These are phyloP conservation scores for Aphodius granarius DNA, from an alignment of 2,888 invertebrate genomes.

Conservation along the genomic window DNA sequence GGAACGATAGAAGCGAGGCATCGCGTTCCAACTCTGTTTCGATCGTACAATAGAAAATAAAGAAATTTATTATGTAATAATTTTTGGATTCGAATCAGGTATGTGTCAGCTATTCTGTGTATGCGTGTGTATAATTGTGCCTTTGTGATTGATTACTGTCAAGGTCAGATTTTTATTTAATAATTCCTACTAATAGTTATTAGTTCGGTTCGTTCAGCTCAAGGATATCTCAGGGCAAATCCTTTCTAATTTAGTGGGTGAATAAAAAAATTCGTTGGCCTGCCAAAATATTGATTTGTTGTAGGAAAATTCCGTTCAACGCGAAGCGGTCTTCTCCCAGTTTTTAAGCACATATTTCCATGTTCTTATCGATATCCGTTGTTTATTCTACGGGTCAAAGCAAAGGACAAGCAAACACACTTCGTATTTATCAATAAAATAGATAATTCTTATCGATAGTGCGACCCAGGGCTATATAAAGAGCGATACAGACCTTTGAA, in stretches of 20 bases:
- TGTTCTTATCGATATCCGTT: neutral
- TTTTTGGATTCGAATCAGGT: neutral
- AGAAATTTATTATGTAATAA: neutral
- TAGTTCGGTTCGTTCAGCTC: neutral
- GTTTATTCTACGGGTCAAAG: neutral
- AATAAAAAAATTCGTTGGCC: neutral
- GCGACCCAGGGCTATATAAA: neutral
- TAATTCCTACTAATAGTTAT: neutral
- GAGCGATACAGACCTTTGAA: neutral
- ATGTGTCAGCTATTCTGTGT: neutral
- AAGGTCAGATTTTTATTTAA: neutral
- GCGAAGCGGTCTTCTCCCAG: neutral
- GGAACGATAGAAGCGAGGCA: conserved; percentile 65
- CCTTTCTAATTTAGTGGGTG: neutral
- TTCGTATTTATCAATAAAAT: neutral
- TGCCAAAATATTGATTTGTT: neutral
- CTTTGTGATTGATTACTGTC: neutral
- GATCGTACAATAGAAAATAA: conserved; percentile 15
- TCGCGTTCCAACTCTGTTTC: conserved; percentile 52
- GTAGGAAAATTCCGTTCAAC: neutral
- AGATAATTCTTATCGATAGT: neutral
- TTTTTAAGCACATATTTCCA: neutral
- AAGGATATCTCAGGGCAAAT: neutral
- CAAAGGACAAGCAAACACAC: neutral
- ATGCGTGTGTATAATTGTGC: neutral